Evolutionary conservation across 2,113 vertebrate species (phyloP).

Genomic region (Xenotilapia leptura): DNA sequence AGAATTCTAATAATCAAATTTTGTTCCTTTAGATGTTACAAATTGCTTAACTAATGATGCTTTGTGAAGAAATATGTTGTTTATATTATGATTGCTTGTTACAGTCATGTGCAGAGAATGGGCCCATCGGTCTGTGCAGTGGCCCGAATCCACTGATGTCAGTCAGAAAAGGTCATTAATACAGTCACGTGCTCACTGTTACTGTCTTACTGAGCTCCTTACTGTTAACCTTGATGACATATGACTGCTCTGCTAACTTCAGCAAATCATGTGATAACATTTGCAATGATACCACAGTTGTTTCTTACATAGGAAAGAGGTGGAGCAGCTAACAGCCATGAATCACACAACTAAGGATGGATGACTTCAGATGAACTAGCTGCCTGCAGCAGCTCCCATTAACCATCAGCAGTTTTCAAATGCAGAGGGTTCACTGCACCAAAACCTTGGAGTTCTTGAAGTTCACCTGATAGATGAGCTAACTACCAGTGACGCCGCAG

Average conservation of each 20-base stretch:
- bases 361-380: not conserved
- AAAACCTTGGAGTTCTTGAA: not conserved
- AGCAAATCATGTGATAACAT: not conserved
- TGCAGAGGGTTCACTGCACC: not conserved
- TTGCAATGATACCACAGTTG: not conserved
- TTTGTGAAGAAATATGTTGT: not conserved
- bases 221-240: not conserved
- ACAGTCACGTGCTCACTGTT: not conserved
- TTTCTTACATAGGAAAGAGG: not conserved
- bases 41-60: not conserved
- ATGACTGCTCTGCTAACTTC: not conserved
- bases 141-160: not conserved
- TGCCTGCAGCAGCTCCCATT: not conserved
- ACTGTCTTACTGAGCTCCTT: not conserved
- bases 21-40: not conserved
- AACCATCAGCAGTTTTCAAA: not conserved
- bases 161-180: not conserved
- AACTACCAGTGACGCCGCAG: not conserved
- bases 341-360: not conserved
- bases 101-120: not conserved
- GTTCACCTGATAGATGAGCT: not conserved
- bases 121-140: not conserved
- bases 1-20: not conserved
- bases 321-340: not conserved
- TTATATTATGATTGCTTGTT: fast-evolving